Evolutionary conservation across 2,797 vertebrate species (phyloP).

Genomic region (Myotis planiceps): DNA sequence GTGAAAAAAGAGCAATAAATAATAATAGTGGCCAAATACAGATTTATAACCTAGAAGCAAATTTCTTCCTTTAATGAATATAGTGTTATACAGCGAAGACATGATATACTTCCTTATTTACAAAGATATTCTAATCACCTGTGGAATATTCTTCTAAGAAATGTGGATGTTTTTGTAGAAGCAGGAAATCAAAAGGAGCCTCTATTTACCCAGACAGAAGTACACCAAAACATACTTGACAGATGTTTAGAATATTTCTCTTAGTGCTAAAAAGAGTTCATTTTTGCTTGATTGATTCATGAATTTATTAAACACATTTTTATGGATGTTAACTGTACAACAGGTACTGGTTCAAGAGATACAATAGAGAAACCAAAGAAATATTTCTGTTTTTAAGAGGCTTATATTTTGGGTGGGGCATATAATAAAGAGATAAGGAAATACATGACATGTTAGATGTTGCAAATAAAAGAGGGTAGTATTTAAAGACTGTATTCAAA

Average conservation of each 20-base stretch:
- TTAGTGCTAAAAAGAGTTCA: not conserved
- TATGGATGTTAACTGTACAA: not conserved
- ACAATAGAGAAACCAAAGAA: not conserved
- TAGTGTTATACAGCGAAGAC: not conserved
- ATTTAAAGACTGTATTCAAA: not conserved
- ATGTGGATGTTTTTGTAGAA: slow-evolving; percentile 1
- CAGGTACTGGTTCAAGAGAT: not conserved
- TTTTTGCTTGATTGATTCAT: not conserved
- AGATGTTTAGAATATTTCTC: not conserved
- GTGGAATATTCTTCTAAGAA: not conserved
- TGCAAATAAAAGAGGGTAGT: not conserved
- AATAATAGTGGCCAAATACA: not conserved
- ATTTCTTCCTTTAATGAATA: not conserved
- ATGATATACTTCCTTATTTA: not conserved
- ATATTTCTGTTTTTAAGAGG: not conserved
- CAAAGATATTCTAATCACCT: not conserved
- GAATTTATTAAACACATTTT: not conserved
- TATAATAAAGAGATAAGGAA: not conserved
- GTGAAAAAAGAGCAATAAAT: not conserved
- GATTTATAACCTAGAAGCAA: slow-evolving; percentile 39
- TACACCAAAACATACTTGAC: not conserved
- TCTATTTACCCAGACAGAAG: not conserved
- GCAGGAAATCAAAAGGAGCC: not conserved
- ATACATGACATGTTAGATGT: not conserved
- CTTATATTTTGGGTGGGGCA: not conserved